Conservation (phyloP, 2,113 vertebrate genomes). For the Caracal caracal region DNA sequence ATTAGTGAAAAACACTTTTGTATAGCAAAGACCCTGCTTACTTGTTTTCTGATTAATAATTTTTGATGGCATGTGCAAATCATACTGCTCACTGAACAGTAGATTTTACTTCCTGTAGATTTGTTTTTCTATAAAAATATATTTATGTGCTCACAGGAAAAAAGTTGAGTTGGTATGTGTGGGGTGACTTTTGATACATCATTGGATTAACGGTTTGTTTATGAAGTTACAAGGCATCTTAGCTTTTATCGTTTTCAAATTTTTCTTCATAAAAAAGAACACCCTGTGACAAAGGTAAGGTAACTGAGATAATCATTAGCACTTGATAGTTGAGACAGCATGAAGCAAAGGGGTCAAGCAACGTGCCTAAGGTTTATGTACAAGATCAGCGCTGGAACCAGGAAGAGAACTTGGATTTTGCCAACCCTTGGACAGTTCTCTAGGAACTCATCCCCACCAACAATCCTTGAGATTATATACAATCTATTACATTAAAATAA, state of each 20-base stretch:
- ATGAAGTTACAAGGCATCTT: slow-evolving; percentile 73
- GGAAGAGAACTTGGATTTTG: slow-evolving; percentile 44
- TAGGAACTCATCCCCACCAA: neutral
- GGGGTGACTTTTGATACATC: slow-evolving; percentile 45
- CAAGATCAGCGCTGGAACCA: slow-evolving; percentile 33
- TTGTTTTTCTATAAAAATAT: slow-evolving; percentile 79
- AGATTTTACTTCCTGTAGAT: slow-evolving; percentile 52
- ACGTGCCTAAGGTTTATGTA: neutral
- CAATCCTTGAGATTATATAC: neutral
- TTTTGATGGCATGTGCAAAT: slow-evolving; percentile 57
- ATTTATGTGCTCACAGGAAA: slow-evolving; percentile 76
- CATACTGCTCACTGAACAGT: neutral
- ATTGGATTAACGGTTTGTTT: slow-evolving; percentile 1
- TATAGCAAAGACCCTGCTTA: slow-evolving; percentile 57
- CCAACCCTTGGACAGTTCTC: neutral
- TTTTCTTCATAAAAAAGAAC: slow-evolving; percentile 67
- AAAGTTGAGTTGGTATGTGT: slow-evolving; percentile 8
- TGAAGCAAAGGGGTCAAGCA: slow-evolving; percentile 22
- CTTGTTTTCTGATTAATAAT: slow-evolving; percentile 41
- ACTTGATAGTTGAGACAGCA: slow-evolving; percentile 31
- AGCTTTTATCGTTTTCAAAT: slow-evolving; percentile 54
- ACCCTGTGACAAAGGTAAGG: slow-evolving; percentile 69
- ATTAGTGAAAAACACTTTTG: slow-evolving; percentile 56
- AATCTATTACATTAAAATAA: neutral
- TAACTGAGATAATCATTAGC: slow-evolving; percentile 37